Evolutionary conservation across 2,888 invertebrate species (phyloP).

Genomic region (Seira sanloemensis): DNA sequence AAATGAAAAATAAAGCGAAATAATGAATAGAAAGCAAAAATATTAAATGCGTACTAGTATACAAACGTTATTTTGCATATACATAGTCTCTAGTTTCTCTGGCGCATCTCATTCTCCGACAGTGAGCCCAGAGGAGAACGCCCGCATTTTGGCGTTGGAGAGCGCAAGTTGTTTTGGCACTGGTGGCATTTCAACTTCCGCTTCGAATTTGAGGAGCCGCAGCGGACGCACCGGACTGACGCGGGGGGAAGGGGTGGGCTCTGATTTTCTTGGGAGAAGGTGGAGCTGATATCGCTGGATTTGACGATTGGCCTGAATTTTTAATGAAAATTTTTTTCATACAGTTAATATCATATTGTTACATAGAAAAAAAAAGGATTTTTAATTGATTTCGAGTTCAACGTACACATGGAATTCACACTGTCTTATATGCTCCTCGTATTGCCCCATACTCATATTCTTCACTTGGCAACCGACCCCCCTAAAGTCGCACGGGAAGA

Average conservation of each 20-base stretch:
- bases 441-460: slow-evolving; percentile 53
- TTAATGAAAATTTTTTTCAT: too few relatives aligned
- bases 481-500: slow-evolving; percentile 52
- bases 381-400: too few relatives aligned
- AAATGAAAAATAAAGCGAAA: slow-evolving; percentile 38
- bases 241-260: background rate
- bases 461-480: slow-evolving; percentile 42
- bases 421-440: slow-evolving; percentile 58
- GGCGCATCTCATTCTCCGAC: background rate
- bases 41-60: background rate
- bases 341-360: too few relatives aligned
- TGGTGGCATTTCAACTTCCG: slow-evolving; percentile 63
- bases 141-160: slow-evolving; percentile 55
- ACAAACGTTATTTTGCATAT: background rate
- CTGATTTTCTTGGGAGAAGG: background rate
- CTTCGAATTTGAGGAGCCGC: slow-evolving; percentile 49
- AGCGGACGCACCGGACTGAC: slow-evolving; percentile 41
- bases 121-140: background rate
- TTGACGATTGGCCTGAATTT: too few relatives aligned
- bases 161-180: slow-evolving; percentile 50
- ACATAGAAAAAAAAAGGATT: too few relatives aligned
- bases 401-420: too few relatives aligned
- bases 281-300: too few relatives aligned
- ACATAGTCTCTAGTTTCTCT: background rate
- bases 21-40: slow-evolving; percentile 8